Evolutionary conservation across 2,113 vertebrate species (phyloP).

Genomic region (Dipodomys ordii): DNA sequence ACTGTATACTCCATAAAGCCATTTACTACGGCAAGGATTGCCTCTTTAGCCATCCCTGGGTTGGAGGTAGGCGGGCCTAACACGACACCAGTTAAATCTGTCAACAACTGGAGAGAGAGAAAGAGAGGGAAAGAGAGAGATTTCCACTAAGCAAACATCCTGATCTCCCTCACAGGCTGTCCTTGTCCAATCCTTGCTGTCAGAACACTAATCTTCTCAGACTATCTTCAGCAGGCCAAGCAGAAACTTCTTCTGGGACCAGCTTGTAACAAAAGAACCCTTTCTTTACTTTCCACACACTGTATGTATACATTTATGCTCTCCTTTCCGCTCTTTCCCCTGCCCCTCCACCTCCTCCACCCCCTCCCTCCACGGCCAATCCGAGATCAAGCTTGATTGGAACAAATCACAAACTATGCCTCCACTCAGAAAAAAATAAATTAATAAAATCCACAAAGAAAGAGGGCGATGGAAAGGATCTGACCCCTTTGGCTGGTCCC

Average conservation of each 20-base stretch:
- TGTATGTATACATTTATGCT: slow-evolving; percentile 83
- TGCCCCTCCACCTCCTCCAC: slow-evolving; percentile 20
- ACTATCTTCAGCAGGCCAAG: slow-evolving; percentile 82
- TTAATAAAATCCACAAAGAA: background rate
- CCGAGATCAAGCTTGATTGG: slow-evolving; percentile 55
- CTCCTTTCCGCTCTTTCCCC: slow-evolving; percentile 62
- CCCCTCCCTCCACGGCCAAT: slow-evolving; percentile 61
- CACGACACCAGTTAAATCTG: slow-evolving; percentile 86
- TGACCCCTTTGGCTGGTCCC: background rate
- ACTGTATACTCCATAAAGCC: slow-evolving; percentile 80
- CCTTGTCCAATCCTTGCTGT: slow-evolving; percentile 84
- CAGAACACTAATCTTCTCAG: slow-evolving; percentile 84
- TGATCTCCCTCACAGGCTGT: slow-evolving; percentile 80
- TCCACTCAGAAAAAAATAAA: slow-evolving; percentile 17
- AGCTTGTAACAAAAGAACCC: slow-evolving; percentile 83
- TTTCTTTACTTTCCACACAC: slow-evolving; percentile 78
- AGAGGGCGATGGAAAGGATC: background rate
- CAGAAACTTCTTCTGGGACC: slow-evolving; percentile 78
- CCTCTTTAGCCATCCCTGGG: slow-evolving; percentile 79
- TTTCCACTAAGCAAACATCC: slow-evolving; percentile 84
- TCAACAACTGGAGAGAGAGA: slow-evolving; percentile 82
- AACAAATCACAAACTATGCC: slow-evolving; percentile 58
- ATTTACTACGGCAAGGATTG: slow-evolving; percentile 73
- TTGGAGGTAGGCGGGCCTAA: slow-evolving; percentile 77
- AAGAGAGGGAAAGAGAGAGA: slow-evolving; percentile 22